phyloP scores from a whole-genome alignment of 2,888 invertebrate genomes.

The Melanchra persicariae region DNA sequence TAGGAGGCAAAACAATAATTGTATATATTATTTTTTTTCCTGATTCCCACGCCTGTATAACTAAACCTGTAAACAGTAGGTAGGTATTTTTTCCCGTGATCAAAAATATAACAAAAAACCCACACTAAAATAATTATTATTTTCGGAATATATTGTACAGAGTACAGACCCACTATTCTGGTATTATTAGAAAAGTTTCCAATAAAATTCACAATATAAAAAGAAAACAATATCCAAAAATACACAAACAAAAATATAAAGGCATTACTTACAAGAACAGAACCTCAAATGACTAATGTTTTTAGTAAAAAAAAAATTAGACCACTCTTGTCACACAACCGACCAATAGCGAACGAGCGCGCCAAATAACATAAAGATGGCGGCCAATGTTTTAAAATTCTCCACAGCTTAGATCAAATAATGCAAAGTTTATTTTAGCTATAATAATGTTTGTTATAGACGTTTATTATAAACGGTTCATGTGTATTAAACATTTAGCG shows the following conservation, averaged over 20 bases:
- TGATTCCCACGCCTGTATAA: background rate
- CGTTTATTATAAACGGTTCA: conserved; percentile 65
- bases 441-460: conserved; percentile 64
- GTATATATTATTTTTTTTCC: background rate
- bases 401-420: conserved; percentile 58
- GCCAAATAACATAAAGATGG: conserved; percentile 68
- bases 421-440: conserved; percentile 62
- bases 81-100: no score
- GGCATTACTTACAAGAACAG: conserved; percentile 17
- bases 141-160: no score
- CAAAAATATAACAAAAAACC: no score
- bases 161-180: no score
- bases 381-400: conserved; percentile 65
- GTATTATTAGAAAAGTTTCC: no score
- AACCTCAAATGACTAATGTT: background rate
- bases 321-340: conserved; percentile 50
- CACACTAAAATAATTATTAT: no score
- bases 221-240: no score
- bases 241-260: background rate
- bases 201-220: background rate
- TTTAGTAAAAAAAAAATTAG: conserved; percentile 16
- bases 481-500: conserved; percentile 50
- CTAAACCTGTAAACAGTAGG: no score
- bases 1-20: no score
- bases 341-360: conserved; percentile 67